Percentiles rank a stretch among this genome's conserved stretches.
Conservation (phyloP, 2,797 vertebrate genomes). For the Yasuhikotakia modesta region DNA sequence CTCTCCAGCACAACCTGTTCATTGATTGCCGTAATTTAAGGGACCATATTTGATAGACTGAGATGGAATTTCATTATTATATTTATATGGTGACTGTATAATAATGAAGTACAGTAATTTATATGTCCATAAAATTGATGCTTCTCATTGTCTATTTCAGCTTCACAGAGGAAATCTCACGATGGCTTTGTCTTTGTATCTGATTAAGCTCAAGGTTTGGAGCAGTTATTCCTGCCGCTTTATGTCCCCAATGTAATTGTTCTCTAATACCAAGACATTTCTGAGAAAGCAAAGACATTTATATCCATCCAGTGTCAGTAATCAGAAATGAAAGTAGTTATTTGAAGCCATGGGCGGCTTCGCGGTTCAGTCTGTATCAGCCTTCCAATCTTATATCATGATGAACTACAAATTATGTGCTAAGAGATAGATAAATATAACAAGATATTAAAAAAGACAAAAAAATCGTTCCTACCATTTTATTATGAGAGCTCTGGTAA, state of each 20-base stretch:
- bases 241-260: conserved; percentile 12
- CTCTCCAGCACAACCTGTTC: too few relatives aligned
- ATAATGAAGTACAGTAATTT: not conserved
- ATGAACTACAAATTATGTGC: conserved; percentile 15
- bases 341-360: not conserved
- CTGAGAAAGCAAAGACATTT: not conserved
- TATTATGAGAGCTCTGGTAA: not conserved
- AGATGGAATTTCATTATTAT: too few relatives aligned
- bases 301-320: conserved; percentile 8
- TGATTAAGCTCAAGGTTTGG: not conserved
- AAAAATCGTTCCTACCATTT: conserved; percentile 39
- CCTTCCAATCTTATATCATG: conserved; percentile 15
- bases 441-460: conserved; percentile 60
- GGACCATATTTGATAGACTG: too few relatives aligned
- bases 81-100: not conserved
- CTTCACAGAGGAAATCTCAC: conserved; percentile 3
- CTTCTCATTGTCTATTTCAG: not conserved
- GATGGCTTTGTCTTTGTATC: conserved; percentile 14
- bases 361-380: not conserved
- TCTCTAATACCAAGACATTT: conserved; percentile 10
- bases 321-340: conserved; percentile 25
- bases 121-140: not conserved
- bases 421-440: conserved; percentile 60
- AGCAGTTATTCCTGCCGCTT: not conserved
- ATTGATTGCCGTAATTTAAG: too few relatives aligned